Evolutionary conservation across 2,113 vertebrate genomes (phyloP).

Genomic region (Marcusenius ussheri): DNA sequence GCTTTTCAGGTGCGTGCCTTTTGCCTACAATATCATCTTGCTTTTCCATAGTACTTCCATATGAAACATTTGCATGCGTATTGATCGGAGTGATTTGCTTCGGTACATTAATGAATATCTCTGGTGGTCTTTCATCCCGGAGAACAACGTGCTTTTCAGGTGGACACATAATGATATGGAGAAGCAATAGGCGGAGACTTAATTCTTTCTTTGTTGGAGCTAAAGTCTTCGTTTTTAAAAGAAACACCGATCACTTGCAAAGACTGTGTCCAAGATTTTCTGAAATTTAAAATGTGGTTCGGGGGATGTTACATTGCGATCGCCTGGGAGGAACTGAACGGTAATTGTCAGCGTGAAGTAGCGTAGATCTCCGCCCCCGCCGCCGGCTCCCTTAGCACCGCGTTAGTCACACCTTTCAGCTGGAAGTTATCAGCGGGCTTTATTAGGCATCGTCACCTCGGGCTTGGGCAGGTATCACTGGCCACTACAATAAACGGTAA

Average conservation of each 20-base stretch:
- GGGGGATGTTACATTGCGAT: background rate
- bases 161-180: background rate
- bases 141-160: background rate
- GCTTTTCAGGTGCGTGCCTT: constrained; percentile 1
- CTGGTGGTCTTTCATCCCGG: background rate
- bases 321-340: background rate
- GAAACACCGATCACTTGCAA: background rate
- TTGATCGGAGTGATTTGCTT: background rate
- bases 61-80: background rate
- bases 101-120: background rate
- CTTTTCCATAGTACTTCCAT: background rate
- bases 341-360: background rate
- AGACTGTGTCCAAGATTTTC: background rate
- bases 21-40: background rate
- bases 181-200: background rate
- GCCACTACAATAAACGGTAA: background rate
- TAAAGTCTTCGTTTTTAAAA: background rate
- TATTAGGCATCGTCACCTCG: background rate
- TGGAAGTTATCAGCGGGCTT: background rate
- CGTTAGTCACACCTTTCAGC: background rate
- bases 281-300: background rate
- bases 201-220: background rate
- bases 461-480: background rate
- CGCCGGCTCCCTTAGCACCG: background rate
- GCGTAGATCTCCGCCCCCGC: background rate